Evolutionary conservation across 1,140 invertebrate species (phyloP).

Genomic region (Phenacoccus solenopsis): DNA sequence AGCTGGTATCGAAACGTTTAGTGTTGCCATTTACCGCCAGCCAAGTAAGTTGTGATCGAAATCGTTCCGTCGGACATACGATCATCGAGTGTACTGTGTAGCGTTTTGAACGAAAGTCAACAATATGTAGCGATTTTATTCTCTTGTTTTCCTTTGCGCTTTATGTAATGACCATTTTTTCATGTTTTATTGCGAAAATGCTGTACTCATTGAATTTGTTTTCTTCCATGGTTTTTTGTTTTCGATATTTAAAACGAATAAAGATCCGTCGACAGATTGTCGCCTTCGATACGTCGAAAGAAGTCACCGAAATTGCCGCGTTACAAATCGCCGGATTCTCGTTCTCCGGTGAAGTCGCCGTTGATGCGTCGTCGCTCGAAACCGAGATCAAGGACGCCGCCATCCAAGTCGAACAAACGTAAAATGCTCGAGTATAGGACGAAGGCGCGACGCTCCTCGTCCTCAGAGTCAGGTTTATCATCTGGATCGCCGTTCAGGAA

Average conservation of each 20-base stretch:
- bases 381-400: neutral
- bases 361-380: neutral
- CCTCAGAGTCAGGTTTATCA: neutral
- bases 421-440: neutral
- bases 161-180: no score
- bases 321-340: neutral
- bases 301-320: constrained; percentile 5
- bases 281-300: neutral
- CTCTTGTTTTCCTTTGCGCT: no score
- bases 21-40: neutral
- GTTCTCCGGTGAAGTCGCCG: neutral
- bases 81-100: neutral
- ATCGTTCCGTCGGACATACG: neutral
- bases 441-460: neutral
- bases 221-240: neutral
- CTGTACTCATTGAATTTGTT: neutral
- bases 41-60: neutral
- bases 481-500: neutral
- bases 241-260: neutral
- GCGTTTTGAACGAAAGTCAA: no score
- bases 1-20: neutral
- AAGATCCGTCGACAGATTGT: constrained; percentile 1
- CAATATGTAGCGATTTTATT: no score
- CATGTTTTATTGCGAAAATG: neutral
- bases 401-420: neutral